Base-by-base conservation (phyloP, 2,888 invertebrate genomes). In the Drosophila crucigera region DNA sequence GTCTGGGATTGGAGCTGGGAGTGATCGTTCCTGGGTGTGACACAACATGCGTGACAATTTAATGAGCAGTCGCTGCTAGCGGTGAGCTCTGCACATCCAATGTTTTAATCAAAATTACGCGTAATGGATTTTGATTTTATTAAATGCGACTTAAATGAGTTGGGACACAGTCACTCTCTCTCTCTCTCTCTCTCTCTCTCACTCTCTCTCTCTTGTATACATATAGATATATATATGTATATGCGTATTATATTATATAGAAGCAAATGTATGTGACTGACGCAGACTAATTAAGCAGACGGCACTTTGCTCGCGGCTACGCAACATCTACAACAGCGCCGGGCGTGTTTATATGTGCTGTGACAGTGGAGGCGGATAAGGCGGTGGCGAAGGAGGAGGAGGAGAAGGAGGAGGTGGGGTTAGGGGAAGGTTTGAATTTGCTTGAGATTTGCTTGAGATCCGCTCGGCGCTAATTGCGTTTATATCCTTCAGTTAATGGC, bases 1-100 rank as follows among this genome's bases (percentile, higher is more conserved):
- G 25, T 54, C 11, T 28, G 59, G 19, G 30, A 14, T 39, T 64
- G 56, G 47, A 22, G 43, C 47, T 37, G 60, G 41, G 59, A 33
- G 62, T 55, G 43, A 47, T 47, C 30, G 64, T 31, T 35, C 43
- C 47, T 49, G 58, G 47, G 41, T 60, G 67, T 60, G 78, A 68
- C 78, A 89, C 87, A 90, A 91, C 91, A 92, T 91, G 92, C 92
- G 92, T 92, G 92, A 92, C 92, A 92, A 92, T 92, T 92, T 92
- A 92, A 92, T 92, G 92, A 92, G 92, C 87, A 90, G 68, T 63
- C 82, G 60, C 69, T 67, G 75, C 28, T 54, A 49, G 47, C 56
- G 31, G n/a, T 19, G 31, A 39, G 54, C 62, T 53, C 50, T 56
- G 62, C 62, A 60, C 54, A 68, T 72, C 73, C 86, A 83, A 90